These are phyloP conservation scores for Archocentrus centrarchus DNA, from an alignment of 2,113 vertebrate species.

Conservation along the genomic window DNA sequence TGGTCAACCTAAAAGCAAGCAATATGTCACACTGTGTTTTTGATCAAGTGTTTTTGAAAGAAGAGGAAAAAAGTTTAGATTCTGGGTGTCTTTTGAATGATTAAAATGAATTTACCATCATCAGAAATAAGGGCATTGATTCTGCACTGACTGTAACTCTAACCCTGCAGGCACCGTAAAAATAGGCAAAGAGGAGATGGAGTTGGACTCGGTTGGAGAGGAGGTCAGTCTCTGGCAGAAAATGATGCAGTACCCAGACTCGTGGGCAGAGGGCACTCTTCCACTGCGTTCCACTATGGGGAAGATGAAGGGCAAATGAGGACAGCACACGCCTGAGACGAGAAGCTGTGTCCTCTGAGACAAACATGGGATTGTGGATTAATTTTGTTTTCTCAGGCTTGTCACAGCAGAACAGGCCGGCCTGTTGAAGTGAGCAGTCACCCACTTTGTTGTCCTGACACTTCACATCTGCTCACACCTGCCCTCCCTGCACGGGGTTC, in stretches of 20 bases:
- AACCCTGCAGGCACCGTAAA: constrained; percentile 81
- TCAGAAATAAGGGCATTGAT: neutral
- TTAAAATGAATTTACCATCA: neutral
- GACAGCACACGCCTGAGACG: constrained; percentile 9
- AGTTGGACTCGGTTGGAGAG: constrained; percentile 91
- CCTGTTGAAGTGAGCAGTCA: neutral
- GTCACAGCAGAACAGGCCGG: constrained; percentile 1
- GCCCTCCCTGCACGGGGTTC: neutral
- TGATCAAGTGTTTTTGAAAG: neutral
- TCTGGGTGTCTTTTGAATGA: neutral
- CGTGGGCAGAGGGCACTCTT: constrained; percentile 95
- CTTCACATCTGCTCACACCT: constrained; percentile 13
- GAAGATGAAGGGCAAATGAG: constrained; percentile 82
- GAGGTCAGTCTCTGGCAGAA: constrained; percentile 95
- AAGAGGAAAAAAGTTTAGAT: neutral
- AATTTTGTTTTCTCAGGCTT: constrained; percentile 2
- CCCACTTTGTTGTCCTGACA: neutral
- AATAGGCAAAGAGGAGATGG: constrained; percentile 86
- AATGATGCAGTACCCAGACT: constrained; percentile 95
- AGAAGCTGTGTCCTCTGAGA: constrained; percentile 13
- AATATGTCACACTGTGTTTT: neutral
- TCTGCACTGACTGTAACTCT: neutral
- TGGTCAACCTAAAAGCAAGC: neutral
- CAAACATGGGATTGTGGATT: constrained; percentile 25
- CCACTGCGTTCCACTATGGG: constrained; percentile 91